These are phyloP conservation scores for Drosophila meridiana DNA, from an alignment of 2,888 invertebrate genomes.

Conservation along the genomic window DNA sequence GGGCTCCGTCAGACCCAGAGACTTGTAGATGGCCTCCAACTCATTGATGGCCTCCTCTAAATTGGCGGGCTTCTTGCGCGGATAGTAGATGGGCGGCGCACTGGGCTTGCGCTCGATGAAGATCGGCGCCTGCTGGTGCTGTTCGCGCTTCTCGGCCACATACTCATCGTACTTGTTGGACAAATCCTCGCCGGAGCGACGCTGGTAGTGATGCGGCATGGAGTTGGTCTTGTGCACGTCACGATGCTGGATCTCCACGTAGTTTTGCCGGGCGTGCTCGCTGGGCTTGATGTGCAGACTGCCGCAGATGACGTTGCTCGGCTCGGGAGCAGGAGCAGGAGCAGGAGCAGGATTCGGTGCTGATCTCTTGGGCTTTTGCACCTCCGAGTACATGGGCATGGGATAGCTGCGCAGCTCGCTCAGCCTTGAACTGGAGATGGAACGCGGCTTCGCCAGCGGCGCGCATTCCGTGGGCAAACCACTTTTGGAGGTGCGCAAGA, in stretches of 20 bases:
- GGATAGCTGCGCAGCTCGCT: conserved; percentile 78
- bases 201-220: conserved; percentile 84
- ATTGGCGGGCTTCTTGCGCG: conserved; percentile 89
- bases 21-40: conserved; percentile 95
- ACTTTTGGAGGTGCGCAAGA: conserved; percentile 82
- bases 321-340: conserved; percentile 34
- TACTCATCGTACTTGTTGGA: conserved; percentile 85
- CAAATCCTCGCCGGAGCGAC: conserved; percentile 77
- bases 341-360: background rate
- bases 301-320: conserved; percentile 80
- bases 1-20: conserved; percentile 91
- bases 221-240: conserved; percentile 82
- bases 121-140: conserved; percentile 75
- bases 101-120: conserved; percentile 81
- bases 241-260: conserved; percentile 81
- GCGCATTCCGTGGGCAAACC: conserved; percentile 83
- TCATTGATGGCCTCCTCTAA: conserved; percentile 95
- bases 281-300: conserved; percentile 83
- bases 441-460: conserved; percentile 78
- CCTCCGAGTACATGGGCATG: conserved; percentile 83
- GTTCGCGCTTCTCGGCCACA: conserved; percentile 82
- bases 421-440: conserved; percentile 81
- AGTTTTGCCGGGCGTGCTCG: conserved; percentile 71
- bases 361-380: conserved; percentile 78
- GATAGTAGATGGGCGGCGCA: conserved; percentile 80